A percentile compares a stretch with the other conserved stretches of the same genome.
These are phyloP conservation scores for Dreissena rostriformis DNA, from an alignment of 1,140 invertebrate genomes.

Conservation along the genomic window DNA sequence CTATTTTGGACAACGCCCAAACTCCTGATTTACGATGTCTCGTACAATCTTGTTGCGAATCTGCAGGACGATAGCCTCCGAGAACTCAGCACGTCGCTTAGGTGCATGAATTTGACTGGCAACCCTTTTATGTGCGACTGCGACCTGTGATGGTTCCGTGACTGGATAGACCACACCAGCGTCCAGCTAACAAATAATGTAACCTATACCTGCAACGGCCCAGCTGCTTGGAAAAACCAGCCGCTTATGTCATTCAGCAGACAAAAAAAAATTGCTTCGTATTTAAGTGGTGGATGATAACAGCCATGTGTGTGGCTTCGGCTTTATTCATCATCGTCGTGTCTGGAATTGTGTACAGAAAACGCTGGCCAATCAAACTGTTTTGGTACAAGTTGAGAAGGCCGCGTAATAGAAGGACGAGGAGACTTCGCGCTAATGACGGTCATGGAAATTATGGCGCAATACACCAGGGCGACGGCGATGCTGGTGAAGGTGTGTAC, in stretches of 20 bases:
- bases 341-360: slow-evolving; percentile 52
- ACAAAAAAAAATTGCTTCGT: slow-evolving; percentile 65
- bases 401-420: not conserved
- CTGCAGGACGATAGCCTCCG: slow-evolving; percentile 62
- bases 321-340: slow-evolving; percentile 51
- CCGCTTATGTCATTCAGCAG: slow-evolving; percentile 63
- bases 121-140: slow-evolving; percentile 73
- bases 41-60: slow-evolving; percentile 66
- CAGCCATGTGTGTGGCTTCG: slow-evolving; percentile 35
- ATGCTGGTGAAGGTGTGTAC: slow-evolving; percentile 28
- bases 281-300: slow-evolving; percentile 58
- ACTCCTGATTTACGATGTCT: slow-evolving; percentile 59
- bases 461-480: slow-evolving; percentile 8
- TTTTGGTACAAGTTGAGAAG: slow-evolving; percentile 50
- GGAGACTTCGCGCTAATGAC: slow-evolving; percentile 10
- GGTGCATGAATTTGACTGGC: slow-evolving; percentile 61
- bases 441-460: slow-evolving; percentile 12
- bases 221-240: slow-evolving; percentile 62
- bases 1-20: slow-evolving; percentile 55
- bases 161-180: slow-evolving; percentile 67
- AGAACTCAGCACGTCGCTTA: slow-evolving; percentile 52
- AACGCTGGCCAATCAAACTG: slow-evolving; percentile 65
- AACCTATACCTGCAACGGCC: slow-evolving; percentile 63
- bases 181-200: slow-evolving; percentile 49
- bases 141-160: slow-evolving; percentile 71